Percentiles rank a stretch among this genome's conserved stretches.
Conservation (phyloP, 2,888 invertebrate genomes). For the Acleris emargana region DNA sequence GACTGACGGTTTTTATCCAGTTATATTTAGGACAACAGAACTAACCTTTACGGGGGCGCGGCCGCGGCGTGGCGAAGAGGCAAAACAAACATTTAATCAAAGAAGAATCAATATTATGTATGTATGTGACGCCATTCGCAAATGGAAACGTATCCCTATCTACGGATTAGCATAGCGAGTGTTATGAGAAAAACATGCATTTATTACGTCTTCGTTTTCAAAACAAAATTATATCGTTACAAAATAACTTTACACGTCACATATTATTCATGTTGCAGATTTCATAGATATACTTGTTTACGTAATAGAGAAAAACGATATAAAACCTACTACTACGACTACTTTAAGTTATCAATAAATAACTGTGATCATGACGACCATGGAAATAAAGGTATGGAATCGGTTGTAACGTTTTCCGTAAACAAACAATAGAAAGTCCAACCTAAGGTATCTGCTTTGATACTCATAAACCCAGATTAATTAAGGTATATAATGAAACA, state of each 20-base stretch:
- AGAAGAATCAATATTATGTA: conserved; percentile 22
- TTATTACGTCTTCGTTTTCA: conserved; percentile 26
- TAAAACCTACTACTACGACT: no score
- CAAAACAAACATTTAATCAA: conserved; percentile 1
- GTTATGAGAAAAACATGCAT: conserved; percentile 14
- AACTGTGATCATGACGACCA: not conserved
- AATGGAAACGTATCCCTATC: conserved; percentile 15
- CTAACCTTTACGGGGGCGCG: not conserved
- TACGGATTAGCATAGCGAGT: conserved; percentile 26
- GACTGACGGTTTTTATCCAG: no score
- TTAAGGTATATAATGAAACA: conserved; percentile 12
- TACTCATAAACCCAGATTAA: conserved; percentile 12
- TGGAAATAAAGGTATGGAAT: not conserved
- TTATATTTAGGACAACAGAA: not conserved
- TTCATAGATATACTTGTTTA: conserved; percentile 1
- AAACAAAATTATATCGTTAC: conserved; percentile 5
- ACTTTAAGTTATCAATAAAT: no score
- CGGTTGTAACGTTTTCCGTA: not conserved
- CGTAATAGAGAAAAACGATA: not conserved
- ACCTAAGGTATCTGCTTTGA: conserved; percentile 2
- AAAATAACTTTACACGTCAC: not conserved
- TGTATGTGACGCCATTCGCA: conserved; percentile 6
- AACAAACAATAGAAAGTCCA: not conserved
- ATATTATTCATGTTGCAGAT: not conserved
- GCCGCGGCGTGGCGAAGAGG: no score